Base-by-base conservation (phyloP, 2,113 vertebrate genomes). In the Toxotes jaculatrix region DNA sequence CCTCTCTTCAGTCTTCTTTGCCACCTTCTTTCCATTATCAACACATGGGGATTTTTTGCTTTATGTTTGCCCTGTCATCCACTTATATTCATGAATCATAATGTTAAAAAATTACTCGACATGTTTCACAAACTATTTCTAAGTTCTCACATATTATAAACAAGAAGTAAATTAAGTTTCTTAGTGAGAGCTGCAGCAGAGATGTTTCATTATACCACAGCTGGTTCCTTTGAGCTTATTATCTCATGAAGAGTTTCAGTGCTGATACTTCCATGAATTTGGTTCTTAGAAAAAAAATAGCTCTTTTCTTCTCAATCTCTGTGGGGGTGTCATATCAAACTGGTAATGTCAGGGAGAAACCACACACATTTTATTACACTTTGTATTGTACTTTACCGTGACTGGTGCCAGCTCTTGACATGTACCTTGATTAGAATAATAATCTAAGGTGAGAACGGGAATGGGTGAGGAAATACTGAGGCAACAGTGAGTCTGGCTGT, bases 391-490 rank as follows among this genome's bases (percentile, higher is more conserved):
- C 7, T 40, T 9, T 19, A 43, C 14, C 27, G 51, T 51, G 63
- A 23, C 66, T 45, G 72, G 38, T 75, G 75, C 21, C 51, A 31
- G 42, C 42, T 70, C 56, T 73, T 60, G 71, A 75, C 53, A 62
- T 61, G 53, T 81, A 63, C 65, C 74, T 67, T 85, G 40, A 88
- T 87, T 79, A 83, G 65, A 86, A 79, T 88, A 76, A 68, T 69
- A 85, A 85, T 88, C 57, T 32, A 47, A 40, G 9, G 12, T 65
- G 7, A 71, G 49, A 78, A 53, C 21, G 13, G 38, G 43, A 78
- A 57, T 23, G 19, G 38, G 43, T 85, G 78, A 87, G n/a, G 71
- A 88, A 92, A 91, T 72, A 64, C 59, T 81, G 79, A 74, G 64
- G 74, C 63, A 83, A 85, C 66, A 60, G 36, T 17, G 38, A 56